These are phyloP conservation scores for Melanerpes aurifrons DNA, from an alignment of 2,113 vertebrate species.

Conservation along the genomic window DNA sequence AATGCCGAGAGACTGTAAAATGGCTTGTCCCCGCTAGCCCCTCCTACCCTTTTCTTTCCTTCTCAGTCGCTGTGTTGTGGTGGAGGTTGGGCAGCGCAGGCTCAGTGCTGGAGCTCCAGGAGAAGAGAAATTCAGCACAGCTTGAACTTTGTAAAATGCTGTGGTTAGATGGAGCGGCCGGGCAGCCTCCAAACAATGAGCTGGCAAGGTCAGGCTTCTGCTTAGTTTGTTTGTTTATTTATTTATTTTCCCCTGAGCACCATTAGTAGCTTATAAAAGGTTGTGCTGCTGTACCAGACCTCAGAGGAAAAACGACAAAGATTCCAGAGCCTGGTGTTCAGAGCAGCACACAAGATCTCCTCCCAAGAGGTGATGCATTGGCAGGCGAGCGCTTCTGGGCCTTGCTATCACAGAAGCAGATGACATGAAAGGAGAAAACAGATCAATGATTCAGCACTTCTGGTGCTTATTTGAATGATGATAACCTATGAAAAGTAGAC, in stretches of 20 bases:
- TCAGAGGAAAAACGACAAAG: neutral
- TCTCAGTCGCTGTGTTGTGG: neutral
- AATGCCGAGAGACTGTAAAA: conserved; percentile 65
- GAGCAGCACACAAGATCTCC: neutral
- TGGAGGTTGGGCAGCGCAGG: neutral
- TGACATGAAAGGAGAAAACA: neutral
- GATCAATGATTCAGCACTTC: neutral
- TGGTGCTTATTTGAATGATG: neutral
- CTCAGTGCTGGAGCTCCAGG: neutral
- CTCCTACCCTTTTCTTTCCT: neutral
- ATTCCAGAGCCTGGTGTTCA: neutral
- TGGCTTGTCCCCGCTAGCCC: neutral
- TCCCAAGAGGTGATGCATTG: neutral
- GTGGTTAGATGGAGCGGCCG: neutral
- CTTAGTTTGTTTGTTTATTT: neutral
- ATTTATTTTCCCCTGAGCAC: neutral
- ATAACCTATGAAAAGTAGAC: neutral
- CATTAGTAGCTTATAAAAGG: neutral
- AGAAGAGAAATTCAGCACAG: neutral
- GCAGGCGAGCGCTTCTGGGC: neutral
- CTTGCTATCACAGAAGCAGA: neutral
- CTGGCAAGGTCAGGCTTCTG: neutral
- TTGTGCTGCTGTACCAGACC: neutral
- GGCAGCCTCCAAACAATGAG: neutral
- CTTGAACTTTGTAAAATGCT: neutral